These are phyloP conservation scores for Podocnemis expansa DNA, from an alignment of 2,113 vertebrate genomes.

Conservation along the genomic window DNA sequence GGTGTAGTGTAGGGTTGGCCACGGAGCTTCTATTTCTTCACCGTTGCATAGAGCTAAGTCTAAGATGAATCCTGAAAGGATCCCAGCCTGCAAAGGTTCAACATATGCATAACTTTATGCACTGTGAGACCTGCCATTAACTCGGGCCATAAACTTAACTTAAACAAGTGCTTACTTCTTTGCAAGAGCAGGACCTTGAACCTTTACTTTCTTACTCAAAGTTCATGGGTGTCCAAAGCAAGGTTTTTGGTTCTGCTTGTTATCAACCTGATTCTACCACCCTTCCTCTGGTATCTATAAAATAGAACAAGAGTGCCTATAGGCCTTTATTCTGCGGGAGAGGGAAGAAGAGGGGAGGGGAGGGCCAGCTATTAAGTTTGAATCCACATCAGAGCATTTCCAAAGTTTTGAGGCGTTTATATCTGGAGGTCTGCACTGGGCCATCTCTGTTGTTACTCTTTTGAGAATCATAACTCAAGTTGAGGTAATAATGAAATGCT, in stretches of 20 bases:
- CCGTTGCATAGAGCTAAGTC: neutral
- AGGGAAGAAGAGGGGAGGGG: no score
- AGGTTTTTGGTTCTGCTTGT: neutral
- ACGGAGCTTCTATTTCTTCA: neutral
- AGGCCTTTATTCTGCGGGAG: neutral
- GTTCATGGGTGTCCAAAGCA: neutral
- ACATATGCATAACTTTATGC: no score
- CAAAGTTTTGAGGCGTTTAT: neutral
- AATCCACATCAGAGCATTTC: neutral
- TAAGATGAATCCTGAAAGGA: neutral
- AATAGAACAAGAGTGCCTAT: fast-evolving
- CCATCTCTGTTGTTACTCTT: neutral
- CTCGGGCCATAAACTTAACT: neutral
- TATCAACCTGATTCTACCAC: neutral
- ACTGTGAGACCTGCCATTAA: neutral
- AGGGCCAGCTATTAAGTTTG: neutral
- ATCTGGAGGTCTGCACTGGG: neutral
- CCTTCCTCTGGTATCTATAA: neutral
- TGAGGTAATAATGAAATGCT: neutral
- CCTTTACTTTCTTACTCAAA: neutral
- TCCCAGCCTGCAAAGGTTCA: no score
- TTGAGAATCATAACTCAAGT: neutral
- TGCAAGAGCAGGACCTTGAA: neutral
- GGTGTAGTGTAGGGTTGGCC: constrained; percentile 20
- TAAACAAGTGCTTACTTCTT: neutral